Conservation (phyloP, 2,888 invertebrate genomes). For the Plagodis dolabraria region DNA sequence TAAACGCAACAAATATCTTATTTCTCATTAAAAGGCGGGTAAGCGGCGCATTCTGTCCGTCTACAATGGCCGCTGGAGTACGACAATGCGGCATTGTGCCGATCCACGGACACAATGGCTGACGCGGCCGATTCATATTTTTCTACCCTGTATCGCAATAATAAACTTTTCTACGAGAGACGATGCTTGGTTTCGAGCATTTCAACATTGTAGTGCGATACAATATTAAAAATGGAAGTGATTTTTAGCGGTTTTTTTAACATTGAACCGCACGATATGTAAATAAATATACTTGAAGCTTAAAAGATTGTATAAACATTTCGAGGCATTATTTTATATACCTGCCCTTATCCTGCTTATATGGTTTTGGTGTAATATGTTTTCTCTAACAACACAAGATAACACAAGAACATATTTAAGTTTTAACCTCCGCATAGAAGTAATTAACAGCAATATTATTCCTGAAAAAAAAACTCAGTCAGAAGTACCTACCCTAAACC, state of each 20-base stretch:
- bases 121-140: slow-evolving; percentile 21
- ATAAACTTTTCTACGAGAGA: slow-evolving; percentile 17
- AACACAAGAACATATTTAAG: no score
- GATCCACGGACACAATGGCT: slow-evolving; percentile 16
- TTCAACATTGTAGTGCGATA: slow-evolving; percentile 7
- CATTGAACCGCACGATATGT: not conserved
- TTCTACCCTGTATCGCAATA: slow-evolving; percentile 19
- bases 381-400: no score
- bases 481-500: no score
- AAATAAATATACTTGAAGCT: no score
- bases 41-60: slow-evolving; percentile 38
- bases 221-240: slow-evolving; percentile 2
- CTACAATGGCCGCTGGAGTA: slow-evolving; percentile 34
- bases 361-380: no score
- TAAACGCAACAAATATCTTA: slow-evolving; percentile 40
- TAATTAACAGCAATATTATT: no score
- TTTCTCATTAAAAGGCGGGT: slow-evolving; percentile 50
- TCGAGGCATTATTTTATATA: no score
- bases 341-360: no score
- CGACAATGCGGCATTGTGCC: slow-evolving; percentile 37
- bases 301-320: no score
- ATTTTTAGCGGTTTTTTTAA: not conserved
- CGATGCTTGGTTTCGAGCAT: slow-evolving; percentile 1
- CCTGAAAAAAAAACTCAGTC: no score
- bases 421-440: no score